Conservation (phyloP, 2,888 invertebrate genomes). For the Pedicia rivosa region DNA sequence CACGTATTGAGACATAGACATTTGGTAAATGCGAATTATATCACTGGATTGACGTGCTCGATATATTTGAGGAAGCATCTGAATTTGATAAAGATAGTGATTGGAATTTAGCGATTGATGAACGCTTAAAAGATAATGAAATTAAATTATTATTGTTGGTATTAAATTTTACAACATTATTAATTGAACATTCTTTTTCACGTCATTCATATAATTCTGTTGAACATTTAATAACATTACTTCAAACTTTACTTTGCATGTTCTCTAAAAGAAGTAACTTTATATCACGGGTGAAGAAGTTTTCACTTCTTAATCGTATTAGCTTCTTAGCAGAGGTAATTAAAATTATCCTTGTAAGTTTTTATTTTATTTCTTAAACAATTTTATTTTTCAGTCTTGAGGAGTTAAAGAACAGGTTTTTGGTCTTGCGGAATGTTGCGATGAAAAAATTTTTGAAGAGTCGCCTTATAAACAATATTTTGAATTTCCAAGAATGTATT, state of each 20-base stretch:
- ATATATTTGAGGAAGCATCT: slow-evolving; percentile 60
- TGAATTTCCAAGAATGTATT: too few relatives aligned
- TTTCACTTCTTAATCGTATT: slow-evolving; percentile 51
- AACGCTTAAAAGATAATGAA: slow-evolving; percentile 46
- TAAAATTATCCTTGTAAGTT: too few relatives aligned
- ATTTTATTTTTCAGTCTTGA: slow-evolving; percentile 19
- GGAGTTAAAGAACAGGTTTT: slow-evolving; percentile 80
- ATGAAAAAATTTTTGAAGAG: slow-evolving; percentile 30
- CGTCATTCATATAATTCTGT: slow-evolving; percentile 75
- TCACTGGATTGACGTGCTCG: slow-evolving; percentile 73
- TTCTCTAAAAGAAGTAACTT: slow-evolving; percentile 80
- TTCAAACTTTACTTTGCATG: slow-evolving; percentile 70
- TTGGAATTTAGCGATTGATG: slow-evolving; percentile 48
- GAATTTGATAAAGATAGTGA: slow-evolving; percentile 19
- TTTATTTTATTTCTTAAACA: too few relatives aligned
- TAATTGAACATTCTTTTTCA: slow-evolving; percentile 78
- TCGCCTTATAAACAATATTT: slow-evolving; percentile 3
- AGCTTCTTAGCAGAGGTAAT: slow-evolving; percentile 63
- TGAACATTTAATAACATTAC: slow-evolving; percentile 61
- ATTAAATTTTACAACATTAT: slow-evolving; percentile 62
- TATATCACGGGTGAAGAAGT: slow-evolving; percentile 59
- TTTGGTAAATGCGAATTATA: slow-evolving; percentile 76
- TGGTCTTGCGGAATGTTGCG: slow-evolving; percentile 68
- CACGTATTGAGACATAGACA: slow-evolving; percentile 63
- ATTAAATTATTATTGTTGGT: slow-evolving; percentile 56